Percentiles rank a stretch among this genome's conserved stretches.
These are phyloP conservation scores for Cerastis leucographa DNA, from an alignment of 2,888 invertebrate species.

Conservation along the genomic window DNA sequence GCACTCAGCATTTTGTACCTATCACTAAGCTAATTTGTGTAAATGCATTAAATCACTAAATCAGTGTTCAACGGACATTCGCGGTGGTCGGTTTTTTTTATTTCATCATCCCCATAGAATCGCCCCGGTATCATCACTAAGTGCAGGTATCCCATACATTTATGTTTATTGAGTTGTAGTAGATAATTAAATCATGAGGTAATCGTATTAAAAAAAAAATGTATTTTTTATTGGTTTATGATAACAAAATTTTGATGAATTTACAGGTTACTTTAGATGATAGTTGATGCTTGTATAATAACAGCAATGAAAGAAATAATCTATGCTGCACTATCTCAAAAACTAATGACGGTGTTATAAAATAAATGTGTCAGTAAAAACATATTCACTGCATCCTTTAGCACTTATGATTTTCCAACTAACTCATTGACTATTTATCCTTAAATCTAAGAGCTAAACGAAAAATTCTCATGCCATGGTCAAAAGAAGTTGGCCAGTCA, in stretches of 20 bases:
- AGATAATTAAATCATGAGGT: not conserved
- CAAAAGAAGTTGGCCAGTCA: slow-evolving; percentile 11
- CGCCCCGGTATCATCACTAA: too few relatives aligned
- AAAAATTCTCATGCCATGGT: not conserved
- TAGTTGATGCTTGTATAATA: not conserved
- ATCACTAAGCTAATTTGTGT: too few relatives aligned
- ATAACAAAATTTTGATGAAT: not conserved
- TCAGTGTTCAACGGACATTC: too few relatives aligned
- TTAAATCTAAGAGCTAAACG: not conserved
- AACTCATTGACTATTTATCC: not conserved
- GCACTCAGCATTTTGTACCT: too few relatives aligned
- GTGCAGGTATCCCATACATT: too few relatives aligned
- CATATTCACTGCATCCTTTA: not conserved
- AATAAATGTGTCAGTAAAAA: not conserved
- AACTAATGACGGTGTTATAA: not conserved
- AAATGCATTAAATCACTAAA: too few relatives aligned
- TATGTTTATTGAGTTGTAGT: not conserved
- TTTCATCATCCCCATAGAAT: too few relatives aligned
- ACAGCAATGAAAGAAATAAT: not conserved
- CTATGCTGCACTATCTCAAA: too few relatives aligned
- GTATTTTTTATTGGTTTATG: not conserved
- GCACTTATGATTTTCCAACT: not conserved
- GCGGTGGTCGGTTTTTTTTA: too few relatives aligned
- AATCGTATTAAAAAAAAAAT: not conserved
- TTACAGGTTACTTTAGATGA: not conserved